Percentiles rank a stretch among this genome's conserved stretches.
These are phyloP conservation scores for Rosalia funebris DNA, from an alignment of 2,888 invertebrate genomes.

Conservation along the genomic window DNA sequence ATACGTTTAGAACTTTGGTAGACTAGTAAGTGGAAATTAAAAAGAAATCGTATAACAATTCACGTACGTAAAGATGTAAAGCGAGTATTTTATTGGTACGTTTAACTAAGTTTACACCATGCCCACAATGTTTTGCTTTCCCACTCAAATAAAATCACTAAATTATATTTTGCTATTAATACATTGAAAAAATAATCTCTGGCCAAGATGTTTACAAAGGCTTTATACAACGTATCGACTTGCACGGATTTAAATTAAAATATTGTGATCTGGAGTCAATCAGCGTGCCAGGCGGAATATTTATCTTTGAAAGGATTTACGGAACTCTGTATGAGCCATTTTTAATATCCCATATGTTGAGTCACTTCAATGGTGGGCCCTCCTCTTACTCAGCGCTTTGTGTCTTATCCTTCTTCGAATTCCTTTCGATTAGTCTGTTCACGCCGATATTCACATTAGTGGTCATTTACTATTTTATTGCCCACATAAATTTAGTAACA, in stretches of 20 bases:
- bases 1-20: too few species aligned
- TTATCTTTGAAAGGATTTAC: not conserved
- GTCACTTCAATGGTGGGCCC: too few species aligned
- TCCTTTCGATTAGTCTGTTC: too few species aligned
- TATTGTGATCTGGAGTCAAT: constrained; percentile 1
- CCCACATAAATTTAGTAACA: too few species aligned
- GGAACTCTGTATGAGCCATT: not conserved
- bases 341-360: too few species aligned
- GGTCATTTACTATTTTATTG: too few species aligned
- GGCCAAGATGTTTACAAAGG: not conserved
- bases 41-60: too few species aligned
- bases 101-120: not conserved
- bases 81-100: not conserved
- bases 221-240: not conserved
- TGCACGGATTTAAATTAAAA: not conserved
- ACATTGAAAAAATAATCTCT: constrained; percentile 1
- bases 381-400: too few species aligned
- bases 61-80: not conserved
- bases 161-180: constrained; percentile 2
- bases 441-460: too few species aligned
- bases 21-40: too few species aligned
- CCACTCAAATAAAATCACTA: not conserved
- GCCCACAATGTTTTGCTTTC: not conserved
- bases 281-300: not conserved
- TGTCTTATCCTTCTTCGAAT: too few species aligned